Base-by-base conservation (phyloP, 2,797 vertebrate genomes). In the Rhinophrynus dorsalis region DNA sequence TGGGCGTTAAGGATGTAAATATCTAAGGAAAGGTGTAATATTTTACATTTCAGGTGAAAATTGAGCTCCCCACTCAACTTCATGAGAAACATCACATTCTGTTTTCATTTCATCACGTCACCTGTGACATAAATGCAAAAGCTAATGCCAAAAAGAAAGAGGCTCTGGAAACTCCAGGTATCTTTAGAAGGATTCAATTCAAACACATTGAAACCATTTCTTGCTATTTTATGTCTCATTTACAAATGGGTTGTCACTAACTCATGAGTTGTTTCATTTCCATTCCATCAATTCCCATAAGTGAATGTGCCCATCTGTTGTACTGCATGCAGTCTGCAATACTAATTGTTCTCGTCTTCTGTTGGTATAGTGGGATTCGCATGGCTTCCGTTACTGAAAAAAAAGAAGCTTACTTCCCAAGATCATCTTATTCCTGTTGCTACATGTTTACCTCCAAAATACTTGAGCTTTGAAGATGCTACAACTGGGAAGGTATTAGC, bases 61-160 rank as follows among this genome's bases (percentile, higher is more conserved):
- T 99, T 74, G 95, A 98, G 82, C 93, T 99, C 52, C 97, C 97
- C 52, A 98, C 94, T 68, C 94, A 98, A 57, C 93, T 99, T 66
- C 94, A 98, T 64, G 94, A 96, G 86, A 98, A 96, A 82, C 97
- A 99, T 84, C 97, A 99, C 80, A 90, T 99, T 77, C 90, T 99
- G 65, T 99, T 99, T 90, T 98, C 96, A 77, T 99, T 99, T 83
- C 97, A 95, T 84, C 97, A 99, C 37, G 90, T 99, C 84, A 98
- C 95, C 57, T 99, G 97, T 84, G 97, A 98, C 85, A 98, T 99
- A 86, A 97, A 97, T 74, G 94, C 96, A 58, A 99, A 99, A 91
- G 95, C 95, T 35, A 97, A 91, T 67, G 88, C 94, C 54, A 99
- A 98, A 87, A 97, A 96, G 90, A 99, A 95, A 89, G 97, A 98